Evolutionary conservation across 1,140 invertebrate species (phyloP).

Genomic region (Sesamia nonagrioides): DNA sequence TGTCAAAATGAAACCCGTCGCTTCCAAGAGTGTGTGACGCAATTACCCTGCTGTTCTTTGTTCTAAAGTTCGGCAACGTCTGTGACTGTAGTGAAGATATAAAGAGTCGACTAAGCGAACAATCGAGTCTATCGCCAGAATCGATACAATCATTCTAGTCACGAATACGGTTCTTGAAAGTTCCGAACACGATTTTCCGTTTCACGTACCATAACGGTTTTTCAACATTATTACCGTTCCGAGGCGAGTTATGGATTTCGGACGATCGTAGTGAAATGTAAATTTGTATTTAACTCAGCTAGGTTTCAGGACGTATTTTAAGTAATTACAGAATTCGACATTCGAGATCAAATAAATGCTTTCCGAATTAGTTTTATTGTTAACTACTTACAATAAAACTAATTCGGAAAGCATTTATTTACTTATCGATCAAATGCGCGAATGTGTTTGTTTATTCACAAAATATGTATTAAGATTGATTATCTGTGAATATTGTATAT

Average conservation of each 20-base stretch:
- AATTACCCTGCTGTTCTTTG: background rate
- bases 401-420: background rate
- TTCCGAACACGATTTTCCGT: slow-evolving; percentile 24
- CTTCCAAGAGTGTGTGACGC: too few relatives aligned
- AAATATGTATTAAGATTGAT: background rate
- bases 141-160: slow-evolving; percentile 45
- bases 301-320: background rate
- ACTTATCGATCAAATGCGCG: background rate
- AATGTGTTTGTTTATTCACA: background rate
- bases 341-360: background rate
- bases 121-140: slow-evolving; percentile 23
- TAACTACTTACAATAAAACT: too few relatives aligned
- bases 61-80: background rate
- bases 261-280: slow-evolving; percentile 13
- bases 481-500: background rate
- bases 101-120: slow-evolving; percentile 32
- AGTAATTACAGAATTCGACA: slow-evolving; percentile 11
- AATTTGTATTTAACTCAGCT: background rate
- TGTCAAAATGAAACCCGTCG: too few relatives aligned
- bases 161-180: slow-evolving; percentile 41
- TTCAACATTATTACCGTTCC: slow-evolving; percentile 17
- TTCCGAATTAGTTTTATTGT: background rate
- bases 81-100: slow-evolving; percentile 5
- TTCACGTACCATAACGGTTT: slow-evolving; percentile 39
- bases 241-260: background rate